These are phyloP conservation scores for Ophion ellenae DNA, from an alignment of 2,888 invertebrate genomes.

Conservation along the genomic window DNA sequence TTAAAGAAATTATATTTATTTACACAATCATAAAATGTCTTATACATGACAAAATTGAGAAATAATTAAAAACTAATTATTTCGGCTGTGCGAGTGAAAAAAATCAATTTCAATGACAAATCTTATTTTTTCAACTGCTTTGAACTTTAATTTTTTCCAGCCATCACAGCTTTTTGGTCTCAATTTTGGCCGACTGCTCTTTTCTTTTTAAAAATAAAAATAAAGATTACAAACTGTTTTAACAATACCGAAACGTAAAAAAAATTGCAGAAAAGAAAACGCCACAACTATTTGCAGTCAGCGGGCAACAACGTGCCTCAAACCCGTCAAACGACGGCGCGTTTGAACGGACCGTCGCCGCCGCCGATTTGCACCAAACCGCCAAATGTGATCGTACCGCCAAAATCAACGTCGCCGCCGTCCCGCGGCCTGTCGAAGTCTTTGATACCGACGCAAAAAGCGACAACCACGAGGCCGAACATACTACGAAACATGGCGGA, in stretches of 20 bases:
- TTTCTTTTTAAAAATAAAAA: background rate
- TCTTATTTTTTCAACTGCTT: background rate
- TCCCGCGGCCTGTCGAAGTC: constrained; percentile 73
- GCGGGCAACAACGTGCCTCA: constrained; percentile 84
- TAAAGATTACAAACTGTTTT: background rate
- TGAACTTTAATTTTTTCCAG: background rate
- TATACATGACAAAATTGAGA: no score
- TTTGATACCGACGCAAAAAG: constrained; percentile 76
- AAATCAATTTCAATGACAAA: background rate
- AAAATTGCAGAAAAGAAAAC: constrained; percentile 84
- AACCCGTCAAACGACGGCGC: constrained; percentile 84
- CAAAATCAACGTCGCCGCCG: constrained; percentile 74
- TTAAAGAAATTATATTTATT: no score
- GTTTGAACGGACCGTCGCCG: constrained; percentile 79
- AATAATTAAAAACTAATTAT: no score
- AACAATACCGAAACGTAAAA: background rate
- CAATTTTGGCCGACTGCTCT: background rate
- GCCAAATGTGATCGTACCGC: constrained; percentile 62
- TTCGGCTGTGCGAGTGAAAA: no score
- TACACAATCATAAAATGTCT: no score
- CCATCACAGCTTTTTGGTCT: background rate
- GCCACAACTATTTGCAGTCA: constrained; percentile 84
- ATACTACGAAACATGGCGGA: constrained; percentile 76
- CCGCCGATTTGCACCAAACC: constrained; percentile 71
- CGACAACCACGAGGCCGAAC: constrained; percentile 74